A percentile compares a stretch with the other conserved stretches of the same genome.
phyloP scores from a whole-genome alignment of 2,797 vertebrate genomes.

The Thaleichthys pacificus region DNA sequence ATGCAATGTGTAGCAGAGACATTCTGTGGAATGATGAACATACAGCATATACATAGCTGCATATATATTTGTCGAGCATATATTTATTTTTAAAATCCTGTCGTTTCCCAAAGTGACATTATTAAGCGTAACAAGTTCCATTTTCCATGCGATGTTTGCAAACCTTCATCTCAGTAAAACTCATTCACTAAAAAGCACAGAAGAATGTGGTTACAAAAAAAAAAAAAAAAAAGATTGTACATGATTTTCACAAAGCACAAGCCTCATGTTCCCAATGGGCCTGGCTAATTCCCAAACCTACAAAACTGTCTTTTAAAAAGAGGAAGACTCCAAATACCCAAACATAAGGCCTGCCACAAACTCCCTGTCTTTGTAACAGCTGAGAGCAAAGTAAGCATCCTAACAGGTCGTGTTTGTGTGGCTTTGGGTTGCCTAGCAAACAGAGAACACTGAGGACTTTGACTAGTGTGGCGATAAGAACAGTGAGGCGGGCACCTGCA shows the following conservation, averaged over 20 bases:
- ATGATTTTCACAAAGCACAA: constrained; percentile 20
- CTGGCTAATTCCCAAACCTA: constrained; percentile 25
- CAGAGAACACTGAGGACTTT: not conserved
- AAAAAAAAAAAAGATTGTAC: constrained; percentile 40
- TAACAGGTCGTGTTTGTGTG: constrained; percentile 39
- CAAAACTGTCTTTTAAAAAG: not conserved
- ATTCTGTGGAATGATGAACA: constrained; percentile 17
- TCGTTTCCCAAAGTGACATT: constrained; percentile 28
- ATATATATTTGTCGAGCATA: constrained; percentile 19
- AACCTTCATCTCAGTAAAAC: not conserved
- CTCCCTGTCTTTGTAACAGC: constrained; percentile 18
- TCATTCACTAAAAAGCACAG: not conserved
- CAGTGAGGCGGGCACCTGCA: constrained; percentile 40
- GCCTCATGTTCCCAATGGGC: constrained; percentile 9
- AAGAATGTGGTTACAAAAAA: not conserved
- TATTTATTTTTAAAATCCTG: constrained; percentile 47
- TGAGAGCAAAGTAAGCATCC: constrained; percentile 11
- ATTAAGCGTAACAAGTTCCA: not conserved
- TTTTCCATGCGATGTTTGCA: not conserved
- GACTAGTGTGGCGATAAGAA: constrained; percentile 4
- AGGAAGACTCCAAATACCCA: constrained; percentile 32
- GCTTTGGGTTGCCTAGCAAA: constrained; percentile 67
- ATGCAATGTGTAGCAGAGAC: constrained; percentile 25
- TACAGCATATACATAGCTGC: constrained; percentile 31
- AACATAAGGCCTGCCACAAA: constrained; percentile 12